phyloP scores from a whole-genome alignment of 2,797 vertebrate genomes.

The Geotrypetes seraphini region DNA sequence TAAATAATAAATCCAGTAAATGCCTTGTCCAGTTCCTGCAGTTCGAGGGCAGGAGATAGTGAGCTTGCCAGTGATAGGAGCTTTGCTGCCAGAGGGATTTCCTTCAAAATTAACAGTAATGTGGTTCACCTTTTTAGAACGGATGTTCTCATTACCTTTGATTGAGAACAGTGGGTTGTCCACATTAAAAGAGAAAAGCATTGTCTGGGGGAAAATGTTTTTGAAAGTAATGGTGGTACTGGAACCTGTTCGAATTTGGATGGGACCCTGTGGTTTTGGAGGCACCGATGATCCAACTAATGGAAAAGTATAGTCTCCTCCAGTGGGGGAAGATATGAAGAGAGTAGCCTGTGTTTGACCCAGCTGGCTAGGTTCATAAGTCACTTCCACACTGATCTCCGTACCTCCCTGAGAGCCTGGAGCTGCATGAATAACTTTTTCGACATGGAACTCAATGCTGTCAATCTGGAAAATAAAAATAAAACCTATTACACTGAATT shows the following conservation, averaged over 20 bases:
- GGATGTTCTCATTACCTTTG: conserved; percentile 43
- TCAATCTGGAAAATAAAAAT: conserved; percentile 48
- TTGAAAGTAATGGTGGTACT: conserved; percentile 69
- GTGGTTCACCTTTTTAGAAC: conserved; percentile 53
- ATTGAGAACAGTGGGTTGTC: conserved; percentile 63
- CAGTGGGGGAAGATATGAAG: conserved; percentile 43
- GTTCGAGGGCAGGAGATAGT: conserved; percentile 50
- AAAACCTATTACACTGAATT: no score
- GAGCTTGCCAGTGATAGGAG: conserved; percentile 52
- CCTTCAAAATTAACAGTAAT: conserved; percentile 56
- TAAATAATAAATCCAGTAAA: conserved; percentile 71
- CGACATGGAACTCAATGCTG: conserved; percentile 54
- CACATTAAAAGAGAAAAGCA: conserved; percentile 53
- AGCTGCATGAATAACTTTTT: conserved; percentile 39
- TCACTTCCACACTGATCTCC: conserved; percentile 59
- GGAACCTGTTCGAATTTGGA: conserved; percentile 47
- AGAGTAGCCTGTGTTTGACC: conserved; percentile 60
- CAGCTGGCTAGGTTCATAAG: conserved; percentile 70
- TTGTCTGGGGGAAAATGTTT: conserved; percentile 65
- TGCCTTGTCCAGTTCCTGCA: conserved; percentile 28
- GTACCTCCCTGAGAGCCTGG: conserved; percentile 52
- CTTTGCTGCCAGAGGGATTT: conserved; percentile 8
- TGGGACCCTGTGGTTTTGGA: conserved; percentile 74
- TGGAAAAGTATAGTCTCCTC: conserved; percentile 66
- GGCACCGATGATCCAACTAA: conserved; percentile 55